These are phyloP conservation scores for Eupeodes latifasciatus DNA, from an alignment of 2,888 invertebrate genomes.

Conservation along the genomic window DNA sequence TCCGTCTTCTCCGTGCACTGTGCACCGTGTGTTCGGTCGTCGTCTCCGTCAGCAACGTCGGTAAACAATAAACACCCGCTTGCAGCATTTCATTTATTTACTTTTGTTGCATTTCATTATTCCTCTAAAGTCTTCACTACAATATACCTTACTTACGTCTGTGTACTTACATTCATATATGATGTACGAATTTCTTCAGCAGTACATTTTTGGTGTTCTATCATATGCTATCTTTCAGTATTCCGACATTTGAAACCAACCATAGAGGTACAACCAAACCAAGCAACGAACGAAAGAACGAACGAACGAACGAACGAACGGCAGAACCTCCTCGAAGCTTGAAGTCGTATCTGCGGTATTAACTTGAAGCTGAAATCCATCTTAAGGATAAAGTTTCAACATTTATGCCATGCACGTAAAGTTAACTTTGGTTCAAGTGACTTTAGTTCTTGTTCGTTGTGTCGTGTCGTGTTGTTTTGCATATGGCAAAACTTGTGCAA, in stretches of 20 bases:
- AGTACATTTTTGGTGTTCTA: not conserved
- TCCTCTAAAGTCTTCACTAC: slow-evolving; percentile 26
- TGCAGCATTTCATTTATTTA: slow-evolving; percentile 59
- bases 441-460: slow-evolving; percentile 50
- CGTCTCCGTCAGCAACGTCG: not conserved
- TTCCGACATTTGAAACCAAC: not conserved
- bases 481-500: slow-evolving; percentile 71
- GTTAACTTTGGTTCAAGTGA: slow-evolving; percentile 72
- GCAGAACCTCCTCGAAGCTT: too few relatives aligned
- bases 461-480: slow-evolving; percentile 61
- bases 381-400: slow-evolving; percentile 71
- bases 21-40: not conserved
- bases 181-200: not conserved
- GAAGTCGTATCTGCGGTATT: slow-evolving; percentile 58
- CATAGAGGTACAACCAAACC: not conserved
- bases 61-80: slow-evolving; percentile 62
- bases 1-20: too few relatives aligned
- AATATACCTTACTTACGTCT: not conserved
- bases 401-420: slow-evolving; percentile 71
- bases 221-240: not conserved
- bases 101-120: slow-evolving; percentile 57
- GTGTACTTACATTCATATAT: not conserved
- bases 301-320: too few relatives aligned
- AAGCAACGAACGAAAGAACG: too few relatives aligned
- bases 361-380: slow-evolving; percentile 62